Evolutionary conservation across 2,888 invertebrate species (phyloP).

Genomic region (Nasonia oneida): DNA sequence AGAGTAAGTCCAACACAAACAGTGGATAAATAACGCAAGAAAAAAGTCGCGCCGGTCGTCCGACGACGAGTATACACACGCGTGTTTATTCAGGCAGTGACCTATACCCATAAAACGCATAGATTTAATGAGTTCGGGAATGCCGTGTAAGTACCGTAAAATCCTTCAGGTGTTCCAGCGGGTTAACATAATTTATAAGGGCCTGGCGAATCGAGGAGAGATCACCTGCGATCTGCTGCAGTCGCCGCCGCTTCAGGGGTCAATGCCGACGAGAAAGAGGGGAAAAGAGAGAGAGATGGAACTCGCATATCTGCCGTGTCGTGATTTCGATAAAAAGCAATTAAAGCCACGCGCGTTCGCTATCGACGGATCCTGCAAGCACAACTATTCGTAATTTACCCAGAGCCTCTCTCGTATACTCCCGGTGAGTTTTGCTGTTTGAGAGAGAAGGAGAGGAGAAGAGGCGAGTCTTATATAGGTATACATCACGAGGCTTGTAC

Average conservation of each 20-base stretch:
- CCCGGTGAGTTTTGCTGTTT: constrained; percentile 31
- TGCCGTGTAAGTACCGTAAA: constrained; percentile 54
- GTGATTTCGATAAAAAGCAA: constrained; percentile 69
- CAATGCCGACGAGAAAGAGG: constrained; percentile 22
- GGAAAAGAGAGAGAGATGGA: not conserved
- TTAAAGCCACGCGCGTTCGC: constrained; percentile 65
- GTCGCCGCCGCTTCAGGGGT: constrained; percentile 25
- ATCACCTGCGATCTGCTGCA: constrained; percentile 34
- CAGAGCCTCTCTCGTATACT: constrained; percentile 4
- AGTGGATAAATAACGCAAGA: constrained; percentile 28
- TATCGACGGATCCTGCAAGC: constrained; percentile 59
- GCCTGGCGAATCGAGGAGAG: constrained; percentile 10
- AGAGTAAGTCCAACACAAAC: constrained; percentile 38
- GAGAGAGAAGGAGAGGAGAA: not conserved
- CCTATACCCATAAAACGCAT: constrained; percentile 22
- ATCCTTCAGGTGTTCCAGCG: constrained; percentile 45
- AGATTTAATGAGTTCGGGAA: constrained; percentile 55
- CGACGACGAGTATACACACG: not conserved
- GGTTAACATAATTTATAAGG: constrained; percentile 56
- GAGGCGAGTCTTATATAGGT: constrained; percentile 38
- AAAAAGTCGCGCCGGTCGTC: not conserved
- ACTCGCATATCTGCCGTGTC: constrained; percentile 44
- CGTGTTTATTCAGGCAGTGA: not conserved
- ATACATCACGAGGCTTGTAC: constrained; percentile 39
- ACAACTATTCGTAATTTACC: constrained; percentile 50